Percentiles rank a stretch among this genome's conserved stretches.
Conservation (phyloP, 2,113 vertebrate species). For the Clarias gariepinus region DNA sequence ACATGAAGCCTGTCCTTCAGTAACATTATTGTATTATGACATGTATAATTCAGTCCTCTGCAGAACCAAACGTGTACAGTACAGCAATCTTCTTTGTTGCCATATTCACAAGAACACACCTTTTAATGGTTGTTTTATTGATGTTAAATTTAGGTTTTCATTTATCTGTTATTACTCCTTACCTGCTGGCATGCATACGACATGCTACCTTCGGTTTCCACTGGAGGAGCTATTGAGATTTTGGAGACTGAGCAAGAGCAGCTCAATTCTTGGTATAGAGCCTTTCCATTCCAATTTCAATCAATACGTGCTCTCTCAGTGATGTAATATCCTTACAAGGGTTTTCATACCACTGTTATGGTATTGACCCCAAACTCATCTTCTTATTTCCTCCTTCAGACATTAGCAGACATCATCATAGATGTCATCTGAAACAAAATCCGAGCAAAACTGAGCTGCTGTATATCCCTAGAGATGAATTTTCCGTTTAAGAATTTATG, state of each 20-base stretch:
- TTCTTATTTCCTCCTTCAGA: not conserved
- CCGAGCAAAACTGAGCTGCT: not conserved
- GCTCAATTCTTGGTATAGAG: not conserved
- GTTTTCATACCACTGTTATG: not conserved
- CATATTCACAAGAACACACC: not conserved
- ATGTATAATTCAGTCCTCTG: not conserved
- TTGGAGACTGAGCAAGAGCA: not conserved
- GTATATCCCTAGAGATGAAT: not conserved
- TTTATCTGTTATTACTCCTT: no score
- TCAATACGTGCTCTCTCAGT: not conserved
- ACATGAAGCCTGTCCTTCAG: not conserved
- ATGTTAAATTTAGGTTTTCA: not conserved
- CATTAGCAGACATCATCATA: not conserved
- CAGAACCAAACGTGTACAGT: not conserved
- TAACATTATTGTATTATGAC: not conserved
- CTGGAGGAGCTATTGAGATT: slow-evolving; percentile 21
- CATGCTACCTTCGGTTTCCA: slow-evolving; percentile 1
- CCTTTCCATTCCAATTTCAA: not conserved
- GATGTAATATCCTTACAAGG: not conserved
- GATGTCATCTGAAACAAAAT: slow-evolving; percentile 3
- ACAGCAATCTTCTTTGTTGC: not conserved
- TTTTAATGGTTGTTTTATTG: not conserved
- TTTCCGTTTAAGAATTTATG: not conserved
- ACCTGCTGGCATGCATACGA: not conserved
- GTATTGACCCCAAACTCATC: not conserved